Percentiles rank a stretch among this genome's conserved stretches.
Evolutionary conservation across 2,113 vertebrate genomes (phyloP).

Genomic region (Pseudopodoces humilis): DNA sequence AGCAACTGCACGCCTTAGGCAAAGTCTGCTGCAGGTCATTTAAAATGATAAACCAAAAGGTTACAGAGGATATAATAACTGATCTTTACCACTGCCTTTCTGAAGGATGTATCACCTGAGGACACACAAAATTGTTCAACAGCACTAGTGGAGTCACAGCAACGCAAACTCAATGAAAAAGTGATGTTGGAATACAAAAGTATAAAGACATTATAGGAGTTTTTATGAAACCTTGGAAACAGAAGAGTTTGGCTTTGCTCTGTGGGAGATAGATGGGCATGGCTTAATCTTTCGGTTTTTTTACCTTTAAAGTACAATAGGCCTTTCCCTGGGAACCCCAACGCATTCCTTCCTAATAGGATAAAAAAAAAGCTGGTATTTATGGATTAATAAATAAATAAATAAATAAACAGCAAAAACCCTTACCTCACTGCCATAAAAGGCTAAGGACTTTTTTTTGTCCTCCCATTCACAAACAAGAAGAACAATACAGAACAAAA

Average conservation of each 20-base stretch:
- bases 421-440: neutral
- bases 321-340: neutral
- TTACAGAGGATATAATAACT: neutral
- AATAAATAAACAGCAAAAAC: too few species aligned
- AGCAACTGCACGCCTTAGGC: neutral
- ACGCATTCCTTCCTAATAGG: neutral
- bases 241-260: neutral
- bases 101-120: conserved; percentile 37
- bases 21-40: conserved; percentile 42
- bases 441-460: neutral
- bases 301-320: neutral
- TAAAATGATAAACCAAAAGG: conserved; percentile 48
- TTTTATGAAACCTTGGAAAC: neutral
- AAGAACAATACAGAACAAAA: neutral
- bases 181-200: neutral
- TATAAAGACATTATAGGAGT: neutral
- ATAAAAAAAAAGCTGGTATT: neutral
- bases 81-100: conserved; percentile 9
- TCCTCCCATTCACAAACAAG: neutral
- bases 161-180: neutral
- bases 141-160: neutral
- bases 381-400: neutral
- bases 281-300: neutral
- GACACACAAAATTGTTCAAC: neutral
- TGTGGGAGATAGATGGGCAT: accelerated